Percentiles rank a stretch among this genome's conserved stretches.
These are phyloP conservation scores for Drosophila bunnanda DNA, from an alignment of 2,888 invertebrate species.

Conservation along the genomic window DNA sequence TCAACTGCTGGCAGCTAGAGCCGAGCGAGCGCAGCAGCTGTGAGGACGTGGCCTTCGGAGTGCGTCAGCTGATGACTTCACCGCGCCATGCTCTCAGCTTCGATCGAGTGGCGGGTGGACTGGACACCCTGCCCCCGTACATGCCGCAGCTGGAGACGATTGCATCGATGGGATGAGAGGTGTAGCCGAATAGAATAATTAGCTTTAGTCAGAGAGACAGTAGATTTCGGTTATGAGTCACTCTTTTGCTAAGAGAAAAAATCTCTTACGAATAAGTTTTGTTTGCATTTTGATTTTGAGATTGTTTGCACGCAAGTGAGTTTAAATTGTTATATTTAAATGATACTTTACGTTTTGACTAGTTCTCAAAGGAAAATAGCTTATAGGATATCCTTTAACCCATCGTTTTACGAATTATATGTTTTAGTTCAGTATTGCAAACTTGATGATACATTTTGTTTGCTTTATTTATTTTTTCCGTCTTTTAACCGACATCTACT, in stretches of 20 bases:
- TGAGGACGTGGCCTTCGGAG: slow-evolving; percentile 86
- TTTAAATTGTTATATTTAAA: slow-evolving; percentile 7
- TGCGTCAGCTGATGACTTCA: slow-evolving; percentile 84
- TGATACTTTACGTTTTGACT: neutral
- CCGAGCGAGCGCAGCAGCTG: slow-evolving; percentile 92
- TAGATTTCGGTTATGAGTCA: slow-evolving; percentile 32
- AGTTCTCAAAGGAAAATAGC: neutral
- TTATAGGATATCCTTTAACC: neutral
- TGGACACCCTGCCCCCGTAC: slow-evolving; percentile 83
- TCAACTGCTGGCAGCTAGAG: slow-evolving; percentile 94
- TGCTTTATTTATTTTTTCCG: neutral
- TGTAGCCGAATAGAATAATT: slow-evolving; percentile 26
- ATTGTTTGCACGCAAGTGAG: slow-evolving; percentile 1
- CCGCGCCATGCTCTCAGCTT: slow-evolving; percentile 83
- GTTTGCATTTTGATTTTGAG: slow-evolving; percentile 8
- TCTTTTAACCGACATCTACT: slow-evolving; percentile 7
- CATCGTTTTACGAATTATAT: neutral
- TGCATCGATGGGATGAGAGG: slow-evolving; percentile 9
- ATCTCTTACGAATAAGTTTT: slow-evolving; percentile 2
- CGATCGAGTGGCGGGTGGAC: slow-evolving; percentile 71
- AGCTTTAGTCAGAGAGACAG: slow-evolving; percentile 26
- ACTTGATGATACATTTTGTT: neutral
- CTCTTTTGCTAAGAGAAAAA: slow-evolving; percentile 11
- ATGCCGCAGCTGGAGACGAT: slow-evolving; percentile 83
- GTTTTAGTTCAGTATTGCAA: neutral